phyloP scores from a whole-genome alignment of 2,888 invertebrate species.

The Ctenicera cuprea region DNA sequence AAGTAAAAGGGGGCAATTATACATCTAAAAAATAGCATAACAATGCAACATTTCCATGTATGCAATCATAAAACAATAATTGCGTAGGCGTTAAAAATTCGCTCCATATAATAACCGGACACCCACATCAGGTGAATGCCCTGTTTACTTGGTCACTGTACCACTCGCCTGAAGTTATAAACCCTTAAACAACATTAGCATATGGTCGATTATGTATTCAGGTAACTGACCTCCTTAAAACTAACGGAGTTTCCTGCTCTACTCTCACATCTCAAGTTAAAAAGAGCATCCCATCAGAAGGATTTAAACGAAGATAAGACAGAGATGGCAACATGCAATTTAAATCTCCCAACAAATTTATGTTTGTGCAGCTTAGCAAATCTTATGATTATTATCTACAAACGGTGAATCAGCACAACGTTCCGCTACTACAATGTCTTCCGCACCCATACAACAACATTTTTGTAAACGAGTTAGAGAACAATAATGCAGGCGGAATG shows the following conservation, averaged over 20 bases:
- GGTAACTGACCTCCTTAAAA: conserved; percentile 61
- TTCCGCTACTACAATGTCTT: not conserved
- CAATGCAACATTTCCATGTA: conserved; percentile 20
- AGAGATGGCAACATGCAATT: conserved; percentile 16
- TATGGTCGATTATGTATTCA: conserved; percentile 55
- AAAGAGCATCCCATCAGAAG: conserved; percentile 5
- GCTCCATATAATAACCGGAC: conserved; percentile 43
- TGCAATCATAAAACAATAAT: conserved; percentile 21
- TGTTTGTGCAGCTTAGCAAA: conserved; percentile 20
- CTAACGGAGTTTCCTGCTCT: conserved; percentile 60
- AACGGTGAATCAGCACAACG: conserved; percentile 22
- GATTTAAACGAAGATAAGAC: conserved; percentile 2
- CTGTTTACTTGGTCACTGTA: conserved; percentile 60
- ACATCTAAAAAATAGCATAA: conserved; percentile 7
- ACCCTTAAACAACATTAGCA: conserved; percentile 54
- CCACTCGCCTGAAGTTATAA: conserved; percentile 47
- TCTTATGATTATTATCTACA: conserved; percentile 10
- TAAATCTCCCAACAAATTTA: conserved; percentile 5
- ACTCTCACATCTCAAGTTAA: conserved; percentile 42
- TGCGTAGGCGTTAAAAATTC: conserved; percentile 35
- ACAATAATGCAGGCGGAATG: not conserved
- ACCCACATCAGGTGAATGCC: conserved; percentile 56
- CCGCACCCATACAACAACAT: conserved; percentile 5
- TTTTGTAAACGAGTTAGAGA: not conserved
- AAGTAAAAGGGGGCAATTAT: conserved; percentile 22